phyloP scores from a whole-genome alignment of 2,113 vertebrate genomes.

The Phylloscopus trochilus region DNA sequence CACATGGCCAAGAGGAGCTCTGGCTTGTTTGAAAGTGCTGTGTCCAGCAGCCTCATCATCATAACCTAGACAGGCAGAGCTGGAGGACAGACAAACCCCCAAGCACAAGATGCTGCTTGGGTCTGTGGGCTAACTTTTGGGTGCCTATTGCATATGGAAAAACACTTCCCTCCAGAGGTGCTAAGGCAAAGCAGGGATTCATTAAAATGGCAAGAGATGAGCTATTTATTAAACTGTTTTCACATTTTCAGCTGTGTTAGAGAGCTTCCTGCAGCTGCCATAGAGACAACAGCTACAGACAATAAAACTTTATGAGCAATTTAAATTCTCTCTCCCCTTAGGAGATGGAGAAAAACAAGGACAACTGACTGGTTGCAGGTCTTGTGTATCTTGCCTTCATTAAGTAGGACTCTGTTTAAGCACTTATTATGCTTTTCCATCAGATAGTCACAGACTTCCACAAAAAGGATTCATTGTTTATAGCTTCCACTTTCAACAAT shows the following conservation, averaged over 20 bases:
- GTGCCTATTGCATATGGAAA: neutral
- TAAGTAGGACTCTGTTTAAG: constrained; percentile 37
- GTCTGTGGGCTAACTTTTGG: neutral
- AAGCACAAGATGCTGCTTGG: neutral
- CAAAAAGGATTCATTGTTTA: constrained; percentile 41
- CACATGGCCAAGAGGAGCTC: rapidly evolving
- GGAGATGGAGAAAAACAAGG: constrained; percentile 24
- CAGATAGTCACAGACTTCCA: neutral
- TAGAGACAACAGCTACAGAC: constrained; percentile 55
- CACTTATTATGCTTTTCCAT: constrained; percentile 22
- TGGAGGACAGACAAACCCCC: neutral
- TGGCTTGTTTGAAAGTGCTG: neutral
- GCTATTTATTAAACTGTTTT: constrained; percentile 41
- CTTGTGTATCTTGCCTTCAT: constrained; percentile 21
- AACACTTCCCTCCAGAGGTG: neutral
- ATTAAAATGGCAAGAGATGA: constrained; percentile 1
- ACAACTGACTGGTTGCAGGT: constrained; percentile 46
- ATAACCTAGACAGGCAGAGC: neutral
- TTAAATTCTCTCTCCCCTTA: constrained; percentile 35
- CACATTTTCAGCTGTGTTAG: neutral
- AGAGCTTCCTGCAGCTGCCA: constrained; percentile 41
- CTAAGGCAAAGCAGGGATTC: neutral
- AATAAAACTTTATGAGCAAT: constrained; percentile 61
- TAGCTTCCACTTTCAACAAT: constrained; percentile 49
- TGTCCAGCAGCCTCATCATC: neutral